A percentile compares a stretch with the other conserved stretches of the same genome.
Evolutionary conservation across 1,140 invertebrate genomes (phyloP).

Genomic region (Drosophila pachea): DNA sequence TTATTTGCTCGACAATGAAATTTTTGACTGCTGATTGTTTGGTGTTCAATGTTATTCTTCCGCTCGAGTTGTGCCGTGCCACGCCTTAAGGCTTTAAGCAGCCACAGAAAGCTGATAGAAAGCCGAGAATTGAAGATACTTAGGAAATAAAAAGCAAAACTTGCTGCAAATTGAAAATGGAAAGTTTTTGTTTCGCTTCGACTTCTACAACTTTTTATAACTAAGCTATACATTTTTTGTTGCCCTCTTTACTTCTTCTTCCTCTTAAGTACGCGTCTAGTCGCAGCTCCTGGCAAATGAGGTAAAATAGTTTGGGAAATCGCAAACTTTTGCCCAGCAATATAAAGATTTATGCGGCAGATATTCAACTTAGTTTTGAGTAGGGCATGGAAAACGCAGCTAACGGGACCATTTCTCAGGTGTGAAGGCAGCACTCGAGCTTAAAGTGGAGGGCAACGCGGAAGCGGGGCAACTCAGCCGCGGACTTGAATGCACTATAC

Average conservation of each 20-base stretch:
- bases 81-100: slow-evolving; percentile 48
- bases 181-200: slow-evolving; percentile 56
- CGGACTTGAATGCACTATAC: too few relatives aligned
- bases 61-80: slow-evolving; percentile 35
- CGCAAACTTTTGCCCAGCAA: slow-evolving; percentile 32
- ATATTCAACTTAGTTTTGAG: slow-evolving; percentile 41
- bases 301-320: slow-evolving; percentile 52
- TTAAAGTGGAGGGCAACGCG: too few relatives aligned
- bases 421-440: slow-evolving; percentile 4
- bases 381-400: neutral
- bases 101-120: neutral
- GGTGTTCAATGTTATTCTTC: slow-evolving; percentile 71
- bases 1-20: slow-evolving; percentile 59
- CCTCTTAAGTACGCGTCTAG: slow-evolving; percentile 31
- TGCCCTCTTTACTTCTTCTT: neutral
- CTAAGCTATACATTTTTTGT: slow-evolving; percentile 12
- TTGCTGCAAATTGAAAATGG: slow-evolving; percentile 68
- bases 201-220: slow-evolving; percentile 38
- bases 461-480: neutral
- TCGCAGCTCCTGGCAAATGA: slow-evolving; percentile 45
- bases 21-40: slow-evolving; percentile 73
- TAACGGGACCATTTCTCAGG: slow-evolving; percentile 14
- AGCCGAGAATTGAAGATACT: slow-evolving; percentile 9
- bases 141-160: slow-evolving; percentile 23
- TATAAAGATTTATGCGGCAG: slow-evolving; percentile 57